These are phyloP conservation scores for Anticlea derivata DNA, from an alignment of 2,888 invertebrate species.

Conservation along the genomic window DNA sequence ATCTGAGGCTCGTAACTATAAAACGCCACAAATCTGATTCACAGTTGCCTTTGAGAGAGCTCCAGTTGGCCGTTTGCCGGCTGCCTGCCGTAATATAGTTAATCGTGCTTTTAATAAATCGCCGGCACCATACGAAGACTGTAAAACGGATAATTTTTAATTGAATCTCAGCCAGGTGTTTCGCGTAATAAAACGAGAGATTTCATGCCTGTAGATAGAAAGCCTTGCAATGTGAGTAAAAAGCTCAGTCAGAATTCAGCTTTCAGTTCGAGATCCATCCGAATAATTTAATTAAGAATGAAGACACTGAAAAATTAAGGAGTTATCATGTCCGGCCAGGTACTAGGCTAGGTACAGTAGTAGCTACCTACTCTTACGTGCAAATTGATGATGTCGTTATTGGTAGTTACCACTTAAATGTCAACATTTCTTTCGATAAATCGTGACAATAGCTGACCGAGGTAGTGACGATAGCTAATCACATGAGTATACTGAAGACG, in stretches of 20 bases:
- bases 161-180: constrained; percentile 71
- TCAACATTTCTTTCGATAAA: constrained; percentile 13
- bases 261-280: constrained; percentile 3
- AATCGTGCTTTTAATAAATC: constrained; percentile 69
- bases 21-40: constrained; percentile 71
- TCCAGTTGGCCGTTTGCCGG: constrained; percentile 58
- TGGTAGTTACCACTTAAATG: constrained; percentile 20
- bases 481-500: no score
- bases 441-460: no score
- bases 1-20: constrained; percentile 66
- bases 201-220: constrained; percentile 51
- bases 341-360: no score
- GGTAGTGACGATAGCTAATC: no score
- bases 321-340: constrained; percentile 36
- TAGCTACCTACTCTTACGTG: neutral
- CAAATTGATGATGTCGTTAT: neutral
- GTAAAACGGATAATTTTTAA: constrained; percentile 70
- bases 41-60: constrained; percentile 65
- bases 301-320: constrained; percentile 37
- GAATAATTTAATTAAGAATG: constrained; percentile 34
- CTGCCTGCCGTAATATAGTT: constrained; percentile 58
- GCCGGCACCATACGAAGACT: constrained; percentile 50
- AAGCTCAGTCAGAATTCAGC: constrained; percentile 18
- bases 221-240: constrained; percentile 36
- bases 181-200: constrained; percentile 54